Conservation (phyloP, 2,888 invertebrate species). For the Noctua janthina region DNA sequence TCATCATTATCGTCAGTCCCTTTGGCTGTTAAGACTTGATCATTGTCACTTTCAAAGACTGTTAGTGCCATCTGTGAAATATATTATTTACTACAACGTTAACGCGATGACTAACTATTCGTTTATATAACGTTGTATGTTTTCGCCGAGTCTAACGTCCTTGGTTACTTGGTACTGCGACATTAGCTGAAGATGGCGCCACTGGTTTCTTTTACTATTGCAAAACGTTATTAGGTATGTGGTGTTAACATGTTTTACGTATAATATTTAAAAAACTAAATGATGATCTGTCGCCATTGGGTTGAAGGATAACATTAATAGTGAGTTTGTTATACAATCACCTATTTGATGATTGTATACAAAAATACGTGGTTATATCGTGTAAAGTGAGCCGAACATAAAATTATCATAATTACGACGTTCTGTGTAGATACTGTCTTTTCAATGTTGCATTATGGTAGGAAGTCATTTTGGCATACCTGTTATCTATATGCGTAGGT, state of each 20-base stretch:
- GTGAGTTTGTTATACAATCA: background rate
- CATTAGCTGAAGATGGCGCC: slow-evolving; percentile 40
- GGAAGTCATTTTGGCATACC: slow-evolving; percentile 22
- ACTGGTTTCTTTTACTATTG: slow-evolving; percentile 13
- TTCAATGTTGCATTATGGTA: slow-evolving; percentile 18
- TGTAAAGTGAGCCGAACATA: slow-evolving; percentile 21
- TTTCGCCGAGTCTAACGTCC: background rate
- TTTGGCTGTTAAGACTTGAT: background rate
- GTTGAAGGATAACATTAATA: slow-evolving; percentile 28
- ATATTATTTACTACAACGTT: slow-evolving; percentile 23
- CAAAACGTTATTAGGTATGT: background rate
- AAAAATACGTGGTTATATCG: background rate
- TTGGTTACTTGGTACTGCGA: background rate
- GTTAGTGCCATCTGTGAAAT: slow-evolving; percentile 46
- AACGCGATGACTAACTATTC: background rate
- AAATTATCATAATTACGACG: slow-evolving; percentile 29
- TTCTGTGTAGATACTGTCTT: slow-evolving; percentile 22
- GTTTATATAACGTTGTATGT: too few species aligned
- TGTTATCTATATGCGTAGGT: background rate
- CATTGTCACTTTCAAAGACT: slow-evolving; percentile 7
- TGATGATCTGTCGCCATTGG: background rate
- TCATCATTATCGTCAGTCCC: slow-evolving; percentile 12
- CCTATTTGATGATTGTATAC: background rate
- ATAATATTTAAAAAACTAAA: slow-evolving; percentile 10
- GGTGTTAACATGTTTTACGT: background rate